A percentile compares a stretch with the other conserved stretches of the same genome.
These are phyloP conservation scores for Cremastinae sp. DNA, from an alignment of 2,888 invertebrate genomes.

Conservation along the genomic window DNA sequence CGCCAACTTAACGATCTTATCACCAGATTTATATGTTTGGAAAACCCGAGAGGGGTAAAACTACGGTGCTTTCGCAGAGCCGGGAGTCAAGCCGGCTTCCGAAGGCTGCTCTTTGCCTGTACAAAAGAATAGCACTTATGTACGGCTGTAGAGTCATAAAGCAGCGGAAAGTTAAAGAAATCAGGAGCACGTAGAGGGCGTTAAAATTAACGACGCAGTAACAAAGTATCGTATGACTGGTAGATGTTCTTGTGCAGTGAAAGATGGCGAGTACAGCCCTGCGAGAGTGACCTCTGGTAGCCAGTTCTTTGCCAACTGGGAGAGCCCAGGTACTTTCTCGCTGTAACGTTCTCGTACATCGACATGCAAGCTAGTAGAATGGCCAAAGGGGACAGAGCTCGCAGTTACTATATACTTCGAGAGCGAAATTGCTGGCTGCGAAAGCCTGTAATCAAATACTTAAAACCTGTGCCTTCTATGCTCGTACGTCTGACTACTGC, in stretches of 20 bases:
- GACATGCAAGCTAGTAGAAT: slow-evolving; percentile 40
- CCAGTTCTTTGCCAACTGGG: slow-evolving; percentile 62
- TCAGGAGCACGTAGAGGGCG: slow-evolving; percentile 77
- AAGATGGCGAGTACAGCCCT: slow-evolving; percentile 34
- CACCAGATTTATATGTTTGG: slow-evolving; percentile 11
- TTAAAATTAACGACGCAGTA: slow-evolving; percentile 80
- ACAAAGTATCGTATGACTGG: slow-evolving; percentile 77
- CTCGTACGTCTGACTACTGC: slow-evolving; percentile 24
- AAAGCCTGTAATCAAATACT: slow-evolving; percentile 78
- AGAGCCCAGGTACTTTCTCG: slow-evolving; percentile 65
- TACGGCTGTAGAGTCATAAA: slow-evolving; percentile 64
- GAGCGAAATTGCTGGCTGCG: slow-evolving; percentile 71
- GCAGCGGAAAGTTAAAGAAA: slow-evolving; percentile 73
- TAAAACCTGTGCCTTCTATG: slow-evolving; percentile 65
- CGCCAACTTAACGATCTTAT: slow-evolving; percentile 10
- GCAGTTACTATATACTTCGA: slow-evolving; percentile 69
- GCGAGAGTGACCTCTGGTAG: slow-evolving; percentile 38
- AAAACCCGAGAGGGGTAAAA: slow-evolving; percentile 9
- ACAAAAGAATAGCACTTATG: slow-evolving; percentile 36
- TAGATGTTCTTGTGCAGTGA: slow-evolving; percentile 56
- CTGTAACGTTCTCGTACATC: slow-evolving; percentile 28
- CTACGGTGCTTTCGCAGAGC: not conserved
- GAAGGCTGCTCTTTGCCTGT: slow-evolving; percentile 5
- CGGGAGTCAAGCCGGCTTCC: not conserved
- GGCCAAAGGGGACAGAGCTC: slow-evolving; percentile 32